Base-by-base conservation (phyloP, 2,888 invertebrate species). In the Amphipoea oculea region DNA sequence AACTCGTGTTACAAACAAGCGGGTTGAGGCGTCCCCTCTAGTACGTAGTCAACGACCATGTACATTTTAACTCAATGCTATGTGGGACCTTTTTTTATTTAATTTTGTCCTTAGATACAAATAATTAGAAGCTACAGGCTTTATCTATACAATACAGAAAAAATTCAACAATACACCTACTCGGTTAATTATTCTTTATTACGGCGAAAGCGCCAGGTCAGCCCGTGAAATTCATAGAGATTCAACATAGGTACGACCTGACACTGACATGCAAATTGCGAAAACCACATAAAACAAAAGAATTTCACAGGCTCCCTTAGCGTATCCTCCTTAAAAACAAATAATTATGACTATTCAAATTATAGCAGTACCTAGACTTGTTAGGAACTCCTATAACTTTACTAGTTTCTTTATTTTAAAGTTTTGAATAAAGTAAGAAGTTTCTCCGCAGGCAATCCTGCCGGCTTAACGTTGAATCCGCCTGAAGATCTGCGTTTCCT, bases 401-500 rank as follows among this genome's bases (percentile, higher is more conserved):
- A 63, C 40, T 42, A 76, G 29, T 69, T 71, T 74, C 63, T 82
- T 75, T 78, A 76, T 81, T 81, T 81, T 63, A 81, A 73, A 84
- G 69, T 84, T 80, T 79, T 63, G 66, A 77, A 72, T 77, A 68
- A 81, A 82, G 74, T 62, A 75, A 78, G 45, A 70, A 85, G 74
- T 70, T 84, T 76, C 74, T 83, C 57, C 63, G 68, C 72, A 12
- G 73, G 70, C 70, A 78, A 78, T 78, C 72, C 29, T 71, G 73
- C 57, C 29, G 67, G 85, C 82, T 85, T 80, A 78, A 45, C 73
- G 36, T 75, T 76, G 76, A 80, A 82, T 84, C 85, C 70, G 66
- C 51, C 75, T 67, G 68, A 71, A 71, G 78, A 78, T 76, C 66
- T 68, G 77, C 78, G 40, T 82, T 84, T 78, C 68, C 68, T 69